phyloP scores from a whole-genome alignment of 1,140 invertebrate species.

The Pogonognathellus flavescens region DNA sequence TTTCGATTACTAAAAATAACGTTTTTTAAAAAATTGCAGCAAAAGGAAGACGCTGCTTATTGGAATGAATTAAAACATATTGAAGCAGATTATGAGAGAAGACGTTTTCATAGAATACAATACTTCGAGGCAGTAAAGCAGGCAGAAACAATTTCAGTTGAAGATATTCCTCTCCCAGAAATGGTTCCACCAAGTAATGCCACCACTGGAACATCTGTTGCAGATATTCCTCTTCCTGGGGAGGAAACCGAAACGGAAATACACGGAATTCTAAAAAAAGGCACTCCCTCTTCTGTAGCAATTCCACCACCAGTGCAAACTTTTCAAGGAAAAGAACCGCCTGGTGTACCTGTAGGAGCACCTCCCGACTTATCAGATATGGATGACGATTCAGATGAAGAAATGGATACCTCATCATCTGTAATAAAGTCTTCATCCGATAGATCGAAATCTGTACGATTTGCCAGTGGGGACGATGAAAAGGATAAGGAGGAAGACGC shows the following conservation, averaged over 20 bases:
- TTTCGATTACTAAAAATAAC: not conserved
- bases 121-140: constrained; percentile 96
- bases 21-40: too few relatives aligned
- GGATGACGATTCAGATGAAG: constrained; percentile 68
- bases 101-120: constrained; percentile 85
- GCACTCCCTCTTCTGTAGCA: constrained; percentile 55
- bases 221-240: constrained; percentile 68
- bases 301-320: constrained; percentile 68
- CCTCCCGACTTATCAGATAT: constrained; percentile 79
- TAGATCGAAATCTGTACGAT: constrained; percentile 69
- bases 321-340: constrained; percentile 75
- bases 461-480: constrained; percentile 45
- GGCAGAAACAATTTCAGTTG: constrained; percentile 95
- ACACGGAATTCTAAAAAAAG: constrained; percentile 79
- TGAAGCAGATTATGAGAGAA: constrained; percentile 93
- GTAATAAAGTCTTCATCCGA: constrained; percentile 81
- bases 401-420: constrained; percentile 69
- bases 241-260: constrained; percentile 66
- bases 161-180: constrained; percentile 94
- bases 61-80: constrained; percentile 91
- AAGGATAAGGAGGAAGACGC: constrained; percentile 67
- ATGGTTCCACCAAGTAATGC: constrained; percentile 75
- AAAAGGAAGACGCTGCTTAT: constrained; percentile 96
- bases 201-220: constrained; percentile 69
- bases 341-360: constrained; percentile 88